Conservation (phyloP, 2,888 invertebrate genomes). For the Frankliniella fusca region DNA sequence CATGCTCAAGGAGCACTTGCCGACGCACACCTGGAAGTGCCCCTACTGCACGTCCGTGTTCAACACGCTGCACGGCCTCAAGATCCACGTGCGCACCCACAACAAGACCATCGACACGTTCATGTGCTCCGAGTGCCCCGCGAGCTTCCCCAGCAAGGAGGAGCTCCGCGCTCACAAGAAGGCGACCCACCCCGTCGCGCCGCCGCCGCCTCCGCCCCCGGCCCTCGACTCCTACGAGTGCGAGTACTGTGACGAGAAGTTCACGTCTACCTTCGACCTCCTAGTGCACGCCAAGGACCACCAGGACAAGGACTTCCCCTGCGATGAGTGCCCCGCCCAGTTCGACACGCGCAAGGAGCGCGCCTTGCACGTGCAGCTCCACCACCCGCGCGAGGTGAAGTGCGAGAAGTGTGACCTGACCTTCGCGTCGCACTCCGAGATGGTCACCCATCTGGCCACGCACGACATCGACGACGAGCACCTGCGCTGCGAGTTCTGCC, state of each 20-base stretch:
- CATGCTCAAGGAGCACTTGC: conserved; percentile 16
- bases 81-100: conserved; percentile 9
- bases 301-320: not conserved
- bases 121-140: conserved; percentile 3
- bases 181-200: not conserved
- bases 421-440: not conserved
- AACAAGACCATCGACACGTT: not conserved
- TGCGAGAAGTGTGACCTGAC: not conserved
- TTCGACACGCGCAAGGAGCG: not conserved
- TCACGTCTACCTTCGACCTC: not conserved
- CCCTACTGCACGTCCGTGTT: conserved; percentile 21
- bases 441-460: not conserved
- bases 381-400: not conserved
- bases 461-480: conserved; percentile 1
- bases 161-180: not conserved
- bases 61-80: conserved; percentile 9
- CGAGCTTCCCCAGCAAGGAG: not conserved
- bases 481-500: conserved; percentile 10
- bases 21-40: conserved; percentile 12
- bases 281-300: not conserved
- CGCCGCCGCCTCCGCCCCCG: not conserved
- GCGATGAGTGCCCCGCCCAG: not conserved
- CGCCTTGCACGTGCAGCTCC: not conserved
- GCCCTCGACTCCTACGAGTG: not conserved
- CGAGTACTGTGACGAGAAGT: not conserved